phyloP scores from a whole-genome alignment of 2,888 invertebrate genomes.

The Diogma glabrata region DNA sequence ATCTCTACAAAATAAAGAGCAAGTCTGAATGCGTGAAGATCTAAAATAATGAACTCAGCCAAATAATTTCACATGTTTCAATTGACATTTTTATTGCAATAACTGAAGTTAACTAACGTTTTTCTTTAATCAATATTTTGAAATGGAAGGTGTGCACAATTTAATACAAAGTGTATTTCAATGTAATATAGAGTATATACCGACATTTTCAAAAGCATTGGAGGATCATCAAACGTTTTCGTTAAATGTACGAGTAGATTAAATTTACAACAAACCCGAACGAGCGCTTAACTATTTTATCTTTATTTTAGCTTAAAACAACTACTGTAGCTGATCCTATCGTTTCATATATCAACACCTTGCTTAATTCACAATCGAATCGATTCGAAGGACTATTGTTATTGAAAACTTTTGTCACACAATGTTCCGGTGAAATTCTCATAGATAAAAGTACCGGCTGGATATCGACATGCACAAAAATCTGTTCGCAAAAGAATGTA shows the following conservation, averaged over 20 bases:
- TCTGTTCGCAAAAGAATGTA: slow-evolving; percentile 21
- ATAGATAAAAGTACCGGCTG: slow-evolving; percentile 24
- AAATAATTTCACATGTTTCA: too few relatives aligned
- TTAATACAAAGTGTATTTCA: slow-evolving; percentile 23
- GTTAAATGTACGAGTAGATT: slow-evolving; percentile 19
- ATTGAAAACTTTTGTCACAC: slow-evolving; percentile 21
- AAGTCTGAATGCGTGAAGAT: too few relatives aligned
- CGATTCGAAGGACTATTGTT: slow-evolving; percentile 21
- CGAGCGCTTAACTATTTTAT: too few relatives aligned
- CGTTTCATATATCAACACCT: slow-evolving; percentile 22
- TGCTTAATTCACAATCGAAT: slow-evolving; percentile 21
- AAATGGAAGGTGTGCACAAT: slow-evolving; percentile 24
- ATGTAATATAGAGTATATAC: slow-evolving; percentile 18
- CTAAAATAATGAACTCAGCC: too few relatives aligned
- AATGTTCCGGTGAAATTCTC: slow-evolving; percentile 21
- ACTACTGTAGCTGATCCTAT: slow-evolving; percentile 11
- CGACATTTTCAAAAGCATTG: slow-evolving; percentile 22
- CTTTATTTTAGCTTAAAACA: slow-evolving; percentile 14
- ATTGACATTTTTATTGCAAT: too few relatives aligned
- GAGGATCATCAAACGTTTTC: slow-evolving; percentile 25
- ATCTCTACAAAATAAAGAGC: too few relatives aligned
- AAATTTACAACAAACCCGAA: too few relatives aligned
- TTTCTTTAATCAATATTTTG: too few relatives aligned
- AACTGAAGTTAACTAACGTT: too few relatives aligned
- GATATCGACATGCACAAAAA: slow-evolving; percentile 24